Conservation (phyloP, 2,113 vertebrate species). For the Enhydra lutris region DNA sequence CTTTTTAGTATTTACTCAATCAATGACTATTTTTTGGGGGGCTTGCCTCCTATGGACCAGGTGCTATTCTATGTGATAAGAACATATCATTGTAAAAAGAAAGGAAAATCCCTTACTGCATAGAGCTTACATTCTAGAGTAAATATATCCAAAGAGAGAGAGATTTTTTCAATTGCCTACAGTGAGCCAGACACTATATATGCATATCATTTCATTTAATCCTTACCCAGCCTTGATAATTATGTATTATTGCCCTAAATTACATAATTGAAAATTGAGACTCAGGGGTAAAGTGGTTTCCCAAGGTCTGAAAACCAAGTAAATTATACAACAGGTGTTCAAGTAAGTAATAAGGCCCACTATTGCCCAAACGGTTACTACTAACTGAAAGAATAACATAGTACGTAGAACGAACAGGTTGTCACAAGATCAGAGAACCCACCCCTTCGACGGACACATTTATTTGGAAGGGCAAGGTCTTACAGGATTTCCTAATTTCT, state of each 20-base stretch:
- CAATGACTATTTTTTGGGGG: accelerated
- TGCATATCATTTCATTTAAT: not conserved
- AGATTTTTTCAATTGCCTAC: not conserved
- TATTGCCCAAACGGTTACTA: not conserved
- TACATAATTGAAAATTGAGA: not conserved
- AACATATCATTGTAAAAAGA: not conserved
- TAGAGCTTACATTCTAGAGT: not conserved
- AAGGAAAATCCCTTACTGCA: not conserved
- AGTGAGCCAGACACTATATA: not conserved
- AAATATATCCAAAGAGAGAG: not conserved
- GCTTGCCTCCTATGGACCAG: not conserved
- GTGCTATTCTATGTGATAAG: not conserved
- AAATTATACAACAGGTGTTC: not conserved
- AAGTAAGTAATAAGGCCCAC: not conserved
- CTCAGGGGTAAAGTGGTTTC: not conserved
- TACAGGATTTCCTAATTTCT: not conserved
- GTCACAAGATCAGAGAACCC: not conserved
- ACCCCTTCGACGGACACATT: not conserved
- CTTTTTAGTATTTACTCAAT: not conserved
- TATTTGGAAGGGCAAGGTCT: not conserved
- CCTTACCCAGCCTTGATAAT: not conserved
- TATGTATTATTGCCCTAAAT: not conserved
- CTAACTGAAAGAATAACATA: not conserved
- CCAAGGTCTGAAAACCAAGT: not conserved
- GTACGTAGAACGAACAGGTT: not conserved